phyloP scores from a whole-genome alignment of 2,797 vertebrate genomes.

The Lithobates pipiens region DNA sequence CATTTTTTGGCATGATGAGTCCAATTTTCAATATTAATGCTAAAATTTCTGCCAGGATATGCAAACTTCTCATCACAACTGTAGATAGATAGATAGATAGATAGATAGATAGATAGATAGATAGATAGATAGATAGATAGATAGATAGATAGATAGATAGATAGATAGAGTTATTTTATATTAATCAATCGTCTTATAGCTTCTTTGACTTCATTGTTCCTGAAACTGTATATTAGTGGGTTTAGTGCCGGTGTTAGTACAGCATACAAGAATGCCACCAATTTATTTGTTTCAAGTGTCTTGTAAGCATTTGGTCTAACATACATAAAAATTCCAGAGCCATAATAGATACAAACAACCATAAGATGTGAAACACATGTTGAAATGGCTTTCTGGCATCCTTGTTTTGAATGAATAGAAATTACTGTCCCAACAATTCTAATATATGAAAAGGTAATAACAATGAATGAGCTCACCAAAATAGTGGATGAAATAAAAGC shows the following conservation, averaged over 20 bases:
- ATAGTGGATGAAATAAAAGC: slow-evolving; percentile 23
- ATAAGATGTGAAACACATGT: slow-evolving; percentile 46
- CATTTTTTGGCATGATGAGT: too few relatives aligned
- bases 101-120: too few relatives aligned
- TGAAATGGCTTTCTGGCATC: slow-evolving; percentile 8
- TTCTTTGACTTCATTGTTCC: slow-evolving; percentile 21
- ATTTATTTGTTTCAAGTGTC: slow-evolving; percentile 41
- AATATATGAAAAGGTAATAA: slow-evolving; percentile 36
- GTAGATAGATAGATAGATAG: too few relatives aligned
- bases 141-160: too few relatives aligned
- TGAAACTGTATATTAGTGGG: slow-evolving; percentile 47
- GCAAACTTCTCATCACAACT: too few relatives aligned
- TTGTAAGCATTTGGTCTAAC: slow-evolving; percentile 36
- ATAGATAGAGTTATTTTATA: not conserved
- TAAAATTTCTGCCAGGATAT: too few relatives aligned
- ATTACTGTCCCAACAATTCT: slow-evolving; percentile 5
- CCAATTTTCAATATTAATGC: too few relatives aligned
- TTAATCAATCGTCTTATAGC: slow-evolving; percentile 5
- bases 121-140: too few relatives aligned
- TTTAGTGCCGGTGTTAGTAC: slow-evolving; percentile 40
- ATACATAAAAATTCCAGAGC: slow-evolving; percentile 46
- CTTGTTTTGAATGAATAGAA: not conserved
- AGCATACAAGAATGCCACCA: slow-evolving; percentile 26
- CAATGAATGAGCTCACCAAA: slow-evolving; percentile 12
- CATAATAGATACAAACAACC: slow-evolving; percentile 38